Base-by-base conservation (phyloP, 2,888 invertebrate species). In the Fragum fragum region DNA sequence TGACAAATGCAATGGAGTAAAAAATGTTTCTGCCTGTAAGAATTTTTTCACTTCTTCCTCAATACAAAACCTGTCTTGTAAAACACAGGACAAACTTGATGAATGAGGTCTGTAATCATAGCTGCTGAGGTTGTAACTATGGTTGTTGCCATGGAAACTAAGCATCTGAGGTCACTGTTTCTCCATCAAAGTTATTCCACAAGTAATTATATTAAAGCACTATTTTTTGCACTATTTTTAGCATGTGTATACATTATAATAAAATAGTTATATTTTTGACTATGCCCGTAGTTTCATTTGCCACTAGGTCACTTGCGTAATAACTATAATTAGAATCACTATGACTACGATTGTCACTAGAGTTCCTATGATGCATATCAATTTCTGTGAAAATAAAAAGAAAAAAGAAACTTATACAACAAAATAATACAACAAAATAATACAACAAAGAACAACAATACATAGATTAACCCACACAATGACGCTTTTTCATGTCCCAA, bases 311-410 rank as follows among this genome's bases (percentile, higher is more conserved):
- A 26, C 26, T 42, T 42, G 66, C 23, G 66, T 42, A 11, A 66
- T 66, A 0, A 66, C 66, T 66, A 66, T 66, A 26, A 66, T 66
- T 66, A 66, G 36, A 66, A 66, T 66, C 66, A 66, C 66, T 42
- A 66, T 66, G 66, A 66, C 66, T 66, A 66, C 23, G 66, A 66
- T 66, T 9, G 66, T 66, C 21, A 66, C 66, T 42, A 66, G 2
- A 42, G 66, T 66, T 36, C 66, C 66, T 36, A 66, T 66, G 66
- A 66, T 66, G 66, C 66, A 66, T 66, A 66, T 66, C 66, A 66
- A 42, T 66, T 66, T 66, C 66, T 66, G 66, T 66, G 42, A 42
- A 66, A 66, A 66, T 23, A 32, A 66, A 66, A 66, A 26, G 18
- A 23, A 66, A 66, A 66, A n/a, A n/a, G n/a, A n/a, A n/a, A n/a